Evolutionary conservation across 92 coral and sea anemone genomes (phyloP).

Genomic region (Anthopleura xanthogrammica): DNA sequence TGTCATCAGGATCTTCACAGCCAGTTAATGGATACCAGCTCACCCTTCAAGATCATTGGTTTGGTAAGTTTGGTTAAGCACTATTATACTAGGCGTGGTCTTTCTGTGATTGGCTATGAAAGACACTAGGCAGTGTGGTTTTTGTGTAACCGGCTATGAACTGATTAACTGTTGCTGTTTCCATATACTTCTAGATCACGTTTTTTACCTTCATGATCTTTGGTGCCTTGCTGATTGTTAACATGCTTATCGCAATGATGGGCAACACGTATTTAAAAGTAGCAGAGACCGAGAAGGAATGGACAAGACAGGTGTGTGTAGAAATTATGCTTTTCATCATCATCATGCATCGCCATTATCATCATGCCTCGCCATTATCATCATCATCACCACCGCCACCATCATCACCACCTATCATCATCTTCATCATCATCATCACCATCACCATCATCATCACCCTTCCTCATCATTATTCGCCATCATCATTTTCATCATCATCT

Average conservation of each 20-base stretch:
- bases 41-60: conserved; percentile 71
- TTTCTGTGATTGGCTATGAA: too few relatives aligned
- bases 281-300: conserved; percentile 82
- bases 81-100: too few relatives aligned
- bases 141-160: not conserved
- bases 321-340: not conserved
- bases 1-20: conserved; percentile 54
- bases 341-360: too few relatives aligned
- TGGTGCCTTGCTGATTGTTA: conserved; percentile 76
- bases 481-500: too few relatives aligned
- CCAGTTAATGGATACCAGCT: conserved; percentile 50
- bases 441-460: too few relatives aligned
- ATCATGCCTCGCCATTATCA: too few relatives aligned
- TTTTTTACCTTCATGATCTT: conserved; percentile 69
- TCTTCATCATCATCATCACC: too few relatives aligned
- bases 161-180: not conserved
- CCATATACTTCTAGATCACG: conserved; percentile 46
- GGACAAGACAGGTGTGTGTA: conserved; percentile 78
- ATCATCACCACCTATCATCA: too few relatives aligned
- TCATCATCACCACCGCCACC: too few relatives aligned
- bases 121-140: too few relatives aligned
- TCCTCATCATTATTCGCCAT: too few relatives aligned
- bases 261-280: conserved; percentile 78
- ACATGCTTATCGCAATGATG: conserved; percentile 94
- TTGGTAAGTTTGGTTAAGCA: conserved; percentile 49